Base-by-base conservation (phyloP, 2,888 invertebrate genomes). In the Metalampra italica region DNA sequence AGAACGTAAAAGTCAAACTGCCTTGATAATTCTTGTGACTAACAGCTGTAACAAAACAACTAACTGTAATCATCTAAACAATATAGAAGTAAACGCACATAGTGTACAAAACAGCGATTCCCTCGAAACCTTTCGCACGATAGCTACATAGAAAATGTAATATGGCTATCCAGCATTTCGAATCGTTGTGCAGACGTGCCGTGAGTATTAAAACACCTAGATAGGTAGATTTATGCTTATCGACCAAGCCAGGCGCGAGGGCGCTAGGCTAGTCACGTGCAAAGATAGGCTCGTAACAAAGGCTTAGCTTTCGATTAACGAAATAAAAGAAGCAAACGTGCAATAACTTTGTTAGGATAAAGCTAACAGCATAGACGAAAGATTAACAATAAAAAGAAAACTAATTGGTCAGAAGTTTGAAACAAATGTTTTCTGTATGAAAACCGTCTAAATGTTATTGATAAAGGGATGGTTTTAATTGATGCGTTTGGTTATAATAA, bases 141-240 rank as follows among this genome's bases (percentile, higher is more conserved):
- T 22, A 45, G 41, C 32, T 30, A 15, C 12, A 47, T 36, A 12
- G 48, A 47, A 50, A 57, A 57, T 58, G 62, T 49, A 55, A 64
- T 69, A 72, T 60, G 70, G 74, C 68, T 75, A 72, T 75, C 75
- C 59, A 58, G 54, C 68, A 69, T 78, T 76, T 78, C 66, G 54
- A 60, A 63, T 66, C 55, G 57, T 60, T 55, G 55, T 57, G 30
- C 45, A 56, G 56, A 78, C 84, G 84, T 84, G 82, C 59, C 54
- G 42, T 46, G 81, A 76, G 77, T 82, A 50, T 56, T 22, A 22
- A 5, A 60, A 66, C 56, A 54, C 49, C 51, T 46, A 49, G 53
- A 60, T 52, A 43, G 30, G 14, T 7, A 9, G 7, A 9, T 8
- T 39, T 9, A 13, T 47, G 59, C 53, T 56, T 60, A 56, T 58